Evolutionary conservation across 2,888 invertebrate species (phyloP).

Genomic region (Meiosimyza decipiens): DNA sequence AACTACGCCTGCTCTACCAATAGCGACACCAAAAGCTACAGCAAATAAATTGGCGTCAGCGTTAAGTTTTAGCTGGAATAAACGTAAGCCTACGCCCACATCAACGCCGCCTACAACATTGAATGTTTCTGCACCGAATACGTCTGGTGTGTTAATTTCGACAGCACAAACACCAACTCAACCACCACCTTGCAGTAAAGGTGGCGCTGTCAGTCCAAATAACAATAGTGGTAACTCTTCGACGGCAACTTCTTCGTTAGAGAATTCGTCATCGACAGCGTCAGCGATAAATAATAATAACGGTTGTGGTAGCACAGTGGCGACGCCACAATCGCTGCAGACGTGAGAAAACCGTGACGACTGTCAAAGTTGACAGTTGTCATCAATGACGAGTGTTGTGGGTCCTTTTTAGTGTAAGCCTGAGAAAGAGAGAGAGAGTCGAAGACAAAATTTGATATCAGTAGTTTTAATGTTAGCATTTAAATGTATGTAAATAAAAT

Average conservation of each 20-base stretch:
- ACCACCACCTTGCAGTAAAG: constrained; percentile 38
- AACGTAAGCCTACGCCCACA: constrained; percentile 46
- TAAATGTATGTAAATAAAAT: background rate
- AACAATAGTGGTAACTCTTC: constrained; percentile 56
- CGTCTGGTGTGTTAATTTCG: constrained; percentile 24
- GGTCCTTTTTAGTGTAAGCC: constrained; percentile 50
- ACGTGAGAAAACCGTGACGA: constrained; percentile 39
- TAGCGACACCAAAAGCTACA: constrained; percentile 46
- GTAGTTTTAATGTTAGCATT: background rate
- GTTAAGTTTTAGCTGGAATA: constrained; percentile 61
- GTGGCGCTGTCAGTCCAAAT: constrained; percentile 58
- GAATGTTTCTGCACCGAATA: constrained; percentile 37
- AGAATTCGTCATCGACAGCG: constrained; percentile 47
- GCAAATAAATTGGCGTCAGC: constrained; percentile 59
- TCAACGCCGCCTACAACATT: constrained; percentile 37
- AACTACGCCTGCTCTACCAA: constrained; percentile 43
- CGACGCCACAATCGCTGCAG: constrained; percentile 36
- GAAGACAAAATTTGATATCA: constrained; percentile 31
- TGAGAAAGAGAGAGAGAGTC: constrained; percentile 53
- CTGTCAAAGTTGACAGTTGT: constrained; percentile 36
- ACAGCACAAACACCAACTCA: constrained; percentile 35
- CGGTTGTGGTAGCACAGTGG: constrained; percentile 21
- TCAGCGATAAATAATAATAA: constrained; percentile 44
- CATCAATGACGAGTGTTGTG: constrained; percentile 15
- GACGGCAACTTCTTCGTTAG: constrained; percentile 55